A percentile compares a stretch with the other conserved stretches of the same genome.
Evolutionary conservation across 2,797 vertebrate genomes (phyloP).

Genomic region (Zenarchopterus dispar): DNA sequence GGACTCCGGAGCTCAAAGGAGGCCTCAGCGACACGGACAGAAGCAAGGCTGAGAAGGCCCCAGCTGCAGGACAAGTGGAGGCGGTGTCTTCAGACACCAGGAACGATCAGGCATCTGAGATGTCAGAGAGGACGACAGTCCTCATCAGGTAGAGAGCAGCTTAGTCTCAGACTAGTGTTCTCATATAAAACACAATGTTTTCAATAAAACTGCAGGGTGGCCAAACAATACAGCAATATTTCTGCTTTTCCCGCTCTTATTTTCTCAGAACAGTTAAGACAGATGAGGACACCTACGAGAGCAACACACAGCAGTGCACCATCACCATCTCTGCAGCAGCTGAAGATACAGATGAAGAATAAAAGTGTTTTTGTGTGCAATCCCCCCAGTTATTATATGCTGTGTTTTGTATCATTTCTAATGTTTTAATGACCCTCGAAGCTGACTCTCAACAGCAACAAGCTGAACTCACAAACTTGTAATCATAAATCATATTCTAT

Average conservation of each 20-base stretch:
- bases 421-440: background rate
- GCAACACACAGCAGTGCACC: conserved; percentile 75
- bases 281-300: conserved; percentile 72
- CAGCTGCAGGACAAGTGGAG: conserved; percentile 15
- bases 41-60: conserved; percentile 3
- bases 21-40: background rate
- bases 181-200: background rate
- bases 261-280: conserved; percentile 83
- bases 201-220: too few species aligned
- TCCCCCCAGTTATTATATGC: background rate
- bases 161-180: background rate
- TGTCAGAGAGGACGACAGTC: conserved; percentile 79
- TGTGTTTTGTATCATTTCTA: background rate
- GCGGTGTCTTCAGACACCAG: conserved; percentile 51
- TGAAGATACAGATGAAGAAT: conserved; percentile 69
- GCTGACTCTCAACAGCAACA: background rate
- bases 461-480: background rate
- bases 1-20: conserved; percentile 3
- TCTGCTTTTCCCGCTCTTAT: conserved; percentile 7
- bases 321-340: conserved; percentile 82
- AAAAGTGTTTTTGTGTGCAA: background rate
- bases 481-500: background rate
- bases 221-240: background rate
- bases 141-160: conserved; percentile 77
- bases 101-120: conserved; percentile 69